These are phyloP conservation scores for Antennarius maculatus DNA, from an alignment of 2,797 vertebrate genomes.

Conservation along the genomic window DNA sequence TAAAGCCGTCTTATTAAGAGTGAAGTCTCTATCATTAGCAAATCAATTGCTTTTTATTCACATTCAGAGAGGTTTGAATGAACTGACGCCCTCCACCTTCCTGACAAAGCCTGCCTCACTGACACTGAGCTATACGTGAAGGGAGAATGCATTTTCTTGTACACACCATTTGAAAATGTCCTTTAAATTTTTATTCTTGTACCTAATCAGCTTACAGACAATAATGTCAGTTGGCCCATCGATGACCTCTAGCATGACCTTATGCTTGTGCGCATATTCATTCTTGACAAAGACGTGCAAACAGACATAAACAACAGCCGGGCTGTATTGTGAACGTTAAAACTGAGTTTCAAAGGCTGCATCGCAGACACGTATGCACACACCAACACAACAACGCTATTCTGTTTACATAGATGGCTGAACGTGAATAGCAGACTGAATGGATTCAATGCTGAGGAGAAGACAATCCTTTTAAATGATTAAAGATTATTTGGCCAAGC, in stretches of 20 bases:
- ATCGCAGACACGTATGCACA: slow-evolving; percentile 16
- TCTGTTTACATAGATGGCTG: slow-evolving; percentile 44
- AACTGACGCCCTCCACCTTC: slow-evolving; percentile 51
- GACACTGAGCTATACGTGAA: slow-evolving; percentile 48
- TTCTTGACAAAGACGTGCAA: slow-evolving; percentile 34
- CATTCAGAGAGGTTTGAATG: slow-evolving; percentile 50
- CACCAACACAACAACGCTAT: slow-evolving; percentile 8
- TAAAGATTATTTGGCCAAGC: slow-evolving; percentile 29
- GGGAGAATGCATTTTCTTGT: slow-evolving; percentile 46
- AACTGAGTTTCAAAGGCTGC: slow-evolving; percentile 36
- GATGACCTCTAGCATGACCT: slow-evolving; percentile 50
- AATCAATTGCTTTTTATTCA: slow-evolving; percentile 74
- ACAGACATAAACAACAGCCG: slow-evolving; percentile 36
- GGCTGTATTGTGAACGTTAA: slow-evolving; percentile 37
- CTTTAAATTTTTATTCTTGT: slow-evolving; percentile 64
- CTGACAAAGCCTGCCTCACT: slow-evolving; percentile 40
- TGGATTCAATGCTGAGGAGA: slow-evolving; percentile 32
- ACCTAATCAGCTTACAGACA: slow-evolving; percentile 74
- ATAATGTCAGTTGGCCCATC: slow-evolving; percentile 68
- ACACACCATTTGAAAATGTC: slow-evolving; percentile 62
- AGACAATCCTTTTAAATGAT: slow-evolving; percentile 31
- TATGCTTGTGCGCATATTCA: slow-evolving; percentile 12
- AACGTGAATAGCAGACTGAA: slow-evolving; percentile 48
- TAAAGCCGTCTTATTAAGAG: slow-evolving; percentile 60
- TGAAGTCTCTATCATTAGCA: slow-evolving; percentile 70